Percentiles rank a stretch among this genome's conserved stretches.
These are phyloP conservation scores for Balaenoptera acutorostrata DNA, from an alignment of 2,113 vertebrate genomes.

Conservation along the genomic window DNA sequence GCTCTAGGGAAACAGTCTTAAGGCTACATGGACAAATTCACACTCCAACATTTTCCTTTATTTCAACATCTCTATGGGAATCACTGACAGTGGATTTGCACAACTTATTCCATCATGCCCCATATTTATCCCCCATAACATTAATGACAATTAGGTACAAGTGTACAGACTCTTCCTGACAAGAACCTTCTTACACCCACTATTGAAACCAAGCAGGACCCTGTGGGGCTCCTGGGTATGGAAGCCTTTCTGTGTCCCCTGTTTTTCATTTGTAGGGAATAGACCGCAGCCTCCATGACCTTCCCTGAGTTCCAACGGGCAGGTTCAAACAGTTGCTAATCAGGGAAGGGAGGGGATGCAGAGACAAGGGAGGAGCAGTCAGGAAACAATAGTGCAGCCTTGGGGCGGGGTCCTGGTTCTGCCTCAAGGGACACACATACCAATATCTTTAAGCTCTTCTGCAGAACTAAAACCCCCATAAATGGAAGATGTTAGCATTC, in stretches of 20 bases:
- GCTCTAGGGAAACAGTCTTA: neutral
- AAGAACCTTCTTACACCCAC: neutral
- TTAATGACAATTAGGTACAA: neutral
- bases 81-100: neutral
- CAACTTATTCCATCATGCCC: neutral
- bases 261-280: no score
- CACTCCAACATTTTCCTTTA: neutral
- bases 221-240: no score
- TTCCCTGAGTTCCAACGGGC: no score
- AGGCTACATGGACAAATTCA: neutral
- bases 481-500: neutral
- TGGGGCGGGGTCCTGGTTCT: no score
- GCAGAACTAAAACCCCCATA: neutral
- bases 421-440: no score
- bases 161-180: neutral
- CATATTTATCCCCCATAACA: neutral
- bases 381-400: no score
- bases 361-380: no score
- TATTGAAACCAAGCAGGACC: neutral
- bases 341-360: no score
- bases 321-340: no score
- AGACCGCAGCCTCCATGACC: no score
- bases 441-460: no score
- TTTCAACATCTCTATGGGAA: neutral
- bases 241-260: no score